A percentile compares a stretch with the other conserved stretches of the same genome.
These are phyloP conservation scores for Cantharis rufa DNA, from an alignment of 2,888 invertebrate genomes.

Conservation along the genomic window DNA sequence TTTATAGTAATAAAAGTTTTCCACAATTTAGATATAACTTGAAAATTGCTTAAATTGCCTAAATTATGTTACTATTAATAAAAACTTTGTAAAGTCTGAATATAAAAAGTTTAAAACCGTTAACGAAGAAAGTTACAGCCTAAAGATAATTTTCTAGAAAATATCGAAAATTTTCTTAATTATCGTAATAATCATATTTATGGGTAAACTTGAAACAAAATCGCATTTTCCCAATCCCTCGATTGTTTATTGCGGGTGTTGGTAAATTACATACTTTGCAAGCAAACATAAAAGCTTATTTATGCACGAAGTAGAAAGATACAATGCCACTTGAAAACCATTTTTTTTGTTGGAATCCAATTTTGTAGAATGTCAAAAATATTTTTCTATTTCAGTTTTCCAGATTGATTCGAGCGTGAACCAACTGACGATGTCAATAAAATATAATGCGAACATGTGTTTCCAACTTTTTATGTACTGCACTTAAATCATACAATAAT, in stretches of 20 bases:
- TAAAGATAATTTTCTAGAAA: neutral
- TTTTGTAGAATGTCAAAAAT: slow-evolving; percentile 8
- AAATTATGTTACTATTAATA: neutral
- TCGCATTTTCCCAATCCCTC: neutral
- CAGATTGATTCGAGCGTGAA: slow-evolving; percentile 8
- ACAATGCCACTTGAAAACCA: neutral
- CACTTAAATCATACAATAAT: neutral
- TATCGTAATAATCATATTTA: neutral
- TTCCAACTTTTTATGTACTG: neutral
- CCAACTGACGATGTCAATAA: slow-evolving; percentile 11
- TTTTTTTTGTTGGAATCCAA: neutral
- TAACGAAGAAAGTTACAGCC: neutral
- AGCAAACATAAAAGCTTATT: slow-evolving; percentile 7
- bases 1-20: neutral
- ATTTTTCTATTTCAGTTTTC: slow-evolving; percentile 11
- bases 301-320: neutral
- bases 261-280: slow-evolving; percentile 1
- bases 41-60: neutral
- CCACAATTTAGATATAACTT: neutral
- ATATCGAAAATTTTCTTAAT: neutral
- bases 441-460: slow-evolving; percentile 4
- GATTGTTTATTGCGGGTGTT: neutral
- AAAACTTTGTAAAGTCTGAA: neutral
- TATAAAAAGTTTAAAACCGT: neutral
- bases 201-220: neutral